Conservation (phyloP, 2,888 invertebrate genomes). For the Ormyrus rosae region DNA sequence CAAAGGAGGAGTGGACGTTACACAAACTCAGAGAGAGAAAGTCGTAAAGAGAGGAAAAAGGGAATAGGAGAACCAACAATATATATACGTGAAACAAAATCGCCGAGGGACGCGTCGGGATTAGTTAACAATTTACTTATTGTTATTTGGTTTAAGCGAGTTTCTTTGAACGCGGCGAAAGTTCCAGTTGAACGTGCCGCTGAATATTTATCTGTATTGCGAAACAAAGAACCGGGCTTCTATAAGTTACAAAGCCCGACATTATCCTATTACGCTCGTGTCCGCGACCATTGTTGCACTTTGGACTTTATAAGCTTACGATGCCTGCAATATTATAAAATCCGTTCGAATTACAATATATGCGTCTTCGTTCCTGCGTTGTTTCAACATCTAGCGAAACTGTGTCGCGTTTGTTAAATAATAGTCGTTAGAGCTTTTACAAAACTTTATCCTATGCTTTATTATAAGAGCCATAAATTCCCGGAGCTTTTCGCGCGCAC, state of each 20-base stretch:
- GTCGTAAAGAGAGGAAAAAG: background rate
- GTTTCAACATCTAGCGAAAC: too few species aligned
- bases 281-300: constrained; percentile 3
- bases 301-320: constrained; percentile 34
- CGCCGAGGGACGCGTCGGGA: background rate
- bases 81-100: background rate
- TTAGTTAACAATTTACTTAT: background rate
- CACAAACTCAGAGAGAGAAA: background rate
- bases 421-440: too few species aligned
- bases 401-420: too few species aligned
- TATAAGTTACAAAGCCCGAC: constrained; percentile 18
- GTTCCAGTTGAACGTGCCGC: background rate
- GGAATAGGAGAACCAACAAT: background rate
- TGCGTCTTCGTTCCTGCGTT: too few species aligned
- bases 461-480: too few species aligned
- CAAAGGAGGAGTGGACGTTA: constrained; percentile 23
- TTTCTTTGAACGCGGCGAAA: background rate
- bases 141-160: background rate
- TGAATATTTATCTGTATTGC: background rate
- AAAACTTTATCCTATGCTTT: too few species aligned
- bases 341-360: constrained; percentile 18
- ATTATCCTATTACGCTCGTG: constrained; percentile 36
- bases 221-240: constrained; percentile 8
- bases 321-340: constrained; percentile 23
- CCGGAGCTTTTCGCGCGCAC: too few species aligned